These are phyloP conservation scores for Tetropium fuscum DNA, from an alignment of 2,888 invertebrate species.

Conservation along the genomic window DNA sequence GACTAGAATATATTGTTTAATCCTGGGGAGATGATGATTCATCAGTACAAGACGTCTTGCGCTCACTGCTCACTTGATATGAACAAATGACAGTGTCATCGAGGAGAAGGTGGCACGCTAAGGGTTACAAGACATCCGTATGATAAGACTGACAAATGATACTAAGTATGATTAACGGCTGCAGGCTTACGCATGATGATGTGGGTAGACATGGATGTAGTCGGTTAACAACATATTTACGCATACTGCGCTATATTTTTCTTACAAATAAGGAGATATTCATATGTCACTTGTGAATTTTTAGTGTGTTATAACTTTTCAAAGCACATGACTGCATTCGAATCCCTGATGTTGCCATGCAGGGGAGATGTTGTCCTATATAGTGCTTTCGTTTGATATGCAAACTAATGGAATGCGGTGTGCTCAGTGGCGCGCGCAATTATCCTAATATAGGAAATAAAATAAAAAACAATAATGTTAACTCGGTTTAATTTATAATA, in stretches of 20 bases:
- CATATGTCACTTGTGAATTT: slow-evolving; percentile 32
- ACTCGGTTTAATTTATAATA: neutral
- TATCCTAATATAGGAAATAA: too few relatives aligned
- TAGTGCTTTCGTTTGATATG: too few relatives aligned
- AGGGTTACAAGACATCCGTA: slow-evolving; percentile 43
- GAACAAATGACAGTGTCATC: slow-evolving; percentile 43
- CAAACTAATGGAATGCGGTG: too few relatives aligned
- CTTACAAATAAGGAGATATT: slow-evolving; percentile 27
- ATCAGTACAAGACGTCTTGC: slow-evolving; percentile 34
- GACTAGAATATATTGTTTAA: slow-evolving; percentile 39
- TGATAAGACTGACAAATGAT: slow-evolving; percentile 57
- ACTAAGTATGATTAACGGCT: slow-evolving; percentile 52
- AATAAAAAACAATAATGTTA: too few relatives aligned
- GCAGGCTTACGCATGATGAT: slow-evolving; percentile 42
- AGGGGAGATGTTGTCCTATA: too few relatives aligned
- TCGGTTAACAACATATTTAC: slow-evolving; percentile 29
- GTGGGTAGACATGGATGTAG: slow-evolving; percentile 18
- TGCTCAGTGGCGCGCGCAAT: too few relatives aligned
- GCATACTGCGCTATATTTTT: slow-evolving; percentile 33
- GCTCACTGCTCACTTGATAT: slow-evolving; percentile 35
- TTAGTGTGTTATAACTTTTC: neutral
- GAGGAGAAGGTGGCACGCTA: slow-evolving; percentile 41
- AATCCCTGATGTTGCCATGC: neutral
- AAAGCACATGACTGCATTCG: neutral
- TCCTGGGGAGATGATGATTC: slow-evolving; percentile 36